Evolutionary conservation across 2,888 invertebrate genomes (phyloP), one percentile per base, ranked within the genome.

Genomic region (Elgonia sp.): DNA sequence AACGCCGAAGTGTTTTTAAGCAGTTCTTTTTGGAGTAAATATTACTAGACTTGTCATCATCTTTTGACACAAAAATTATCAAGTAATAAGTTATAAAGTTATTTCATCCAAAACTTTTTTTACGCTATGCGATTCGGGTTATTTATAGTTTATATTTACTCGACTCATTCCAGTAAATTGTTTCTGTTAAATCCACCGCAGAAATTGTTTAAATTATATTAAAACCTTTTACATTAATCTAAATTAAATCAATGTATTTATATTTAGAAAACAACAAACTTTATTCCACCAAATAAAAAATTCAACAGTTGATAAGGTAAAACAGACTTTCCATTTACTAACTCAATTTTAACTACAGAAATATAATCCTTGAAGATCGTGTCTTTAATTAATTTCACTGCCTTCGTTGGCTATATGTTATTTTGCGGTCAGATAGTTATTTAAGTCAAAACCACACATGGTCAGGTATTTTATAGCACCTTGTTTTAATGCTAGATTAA

Each of bases 381-480:
- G 57, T 29, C 8, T 57, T 84, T 84, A 84, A 84, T 79, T 73
- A 72, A 73, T 85, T 67, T 55, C 72, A 14, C 42, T 12, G 65
- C 69, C 16, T 60, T 20, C 16, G n/a, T 9, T 16, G 62, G 50
- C 72, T 62, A 79, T 67, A 50, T 42, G 75, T 62, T 80, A 53
- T 79, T 75, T 79, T 29, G 80, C 67, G 84, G 84, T 73, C 29
- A 40, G 57, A 65, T 73, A 79, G 84, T 85, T 73, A 80, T 85
- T 85, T 67, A 73, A 79, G 63, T 57, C 21, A 18, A 67, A 80
- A 79, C 73, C 79, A 39, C 84, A 65, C n/a, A 60, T 20, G 73
- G 50, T 29, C 60, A 42, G 39, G 39, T 65, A 60, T 60, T 73
- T 85, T 79, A 50, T 55, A 55, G 65, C 72, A 37, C 39, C 53